A percentile compares a stretch with the other conserved stretches of the same genome.
Conservation (phyloP, 2,888 invertebrate genomes). For the Thecocarcelia acutangulata region DNA sequence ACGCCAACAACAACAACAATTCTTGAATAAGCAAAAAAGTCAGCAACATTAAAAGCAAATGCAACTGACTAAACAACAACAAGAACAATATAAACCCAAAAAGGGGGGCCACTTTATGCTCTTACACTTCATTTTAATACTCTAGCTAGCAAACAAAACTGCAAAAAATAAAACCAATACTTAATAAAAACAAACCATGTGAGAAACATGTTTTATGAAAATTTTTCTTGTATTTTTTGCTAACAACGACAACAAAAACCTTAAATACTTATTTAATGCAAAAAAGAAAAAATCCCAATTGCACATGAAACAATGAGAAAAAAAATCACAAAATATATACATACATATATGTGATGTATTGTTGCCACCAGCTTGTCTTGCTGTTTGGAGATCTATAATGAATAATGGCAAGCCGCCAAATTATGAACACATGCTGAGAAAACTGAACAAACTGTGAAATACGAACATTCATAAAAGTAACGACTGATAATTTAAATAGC, state of each 20-base stretch:
- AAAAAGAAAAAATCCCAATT: slow-evolving; percentile 38
- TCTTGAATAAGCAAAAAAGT: slow-evolving; percentile 18
- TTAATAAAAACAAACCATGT: slow-evolving; percentile 30
- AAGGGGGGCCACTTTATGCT: slow-evolving; percentile 34
- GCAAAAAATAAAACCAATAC: slow-evolving; percentile 19
- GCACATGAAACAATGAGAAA: slow-evolving; percentile 44
- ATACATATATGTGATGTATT: slow-evolving; percentile 42
- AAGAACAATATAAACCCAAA: slow-evolving; percentile 16
- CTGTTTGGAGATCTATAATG: slow-evolving; percentile 61
- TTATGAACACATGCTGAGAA: slow-evolving; percentile 76
- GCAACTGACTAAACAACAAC: slow-evolving; percentile 52
- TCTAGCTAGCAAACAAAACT: slow-evolving; percentile 8
- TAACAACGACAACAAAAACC: slow-evolving; percentile 16
- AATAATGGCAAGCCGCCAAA: slow-evolving; percentile 79
- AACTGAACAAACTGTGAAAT: slow-evolving; percentile 51
- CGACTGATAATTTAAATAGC: slow-evolving; percentile 52
- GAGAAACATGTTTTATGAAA: slow-evolving; percentile 46
- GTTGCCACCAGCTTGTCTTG: slow-evolving; percentile 63
- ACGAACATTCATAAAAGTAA: slow-evolving; percentile 44
- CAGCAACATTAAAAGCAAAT: slow-evolving; percentile 39
- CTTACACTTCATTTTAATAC: slow-evolving; percentile 27
- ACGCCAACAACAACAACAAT: slow-evolving; percentile 27
- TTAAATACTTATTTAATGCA: slow-evolving; percentile 47
- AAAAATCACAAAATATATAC: slow-evolving; percentile 11
- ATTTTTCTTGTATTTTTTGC: slow-evolving; percentile 3